Evolutionary conservation across 1,140 invertebrate genomes (phyloP).

Genomic region (Bombus impatiens): DNA sequence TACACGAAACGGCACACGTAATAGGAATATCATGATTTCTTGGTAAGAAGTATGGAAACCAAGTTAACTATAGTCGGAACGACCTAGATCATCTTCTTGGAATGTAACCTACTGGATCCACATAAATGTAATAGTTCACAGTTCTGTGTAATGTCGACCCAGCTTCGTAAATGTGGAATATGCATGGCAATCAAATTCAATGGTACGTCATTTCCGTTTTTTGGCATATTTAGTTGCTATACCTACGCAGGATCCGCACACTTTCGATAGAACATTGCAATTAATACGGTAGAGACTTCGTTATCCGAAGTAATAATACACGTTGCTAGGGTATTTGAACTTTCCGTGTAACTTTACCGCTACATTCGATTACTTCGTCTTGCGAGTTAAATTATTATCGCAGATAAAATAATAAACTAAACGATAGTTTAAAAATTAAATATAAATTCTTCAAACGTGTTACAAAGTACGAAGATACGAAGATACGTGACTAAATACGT

Average conservation of each 20-base stretch:
- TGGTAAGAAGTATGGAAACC: conserved; percentile 53
- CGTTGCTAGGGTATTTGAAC: no score
- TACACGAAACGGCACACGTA: conserved; percentile 3
- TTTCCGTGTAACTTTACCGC: no score
- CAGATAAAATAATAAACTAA: no score
- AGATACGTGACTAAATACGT: no score
- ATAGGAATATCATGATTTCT: conserved; percentile 51
- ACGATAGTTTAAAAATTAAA: no score
- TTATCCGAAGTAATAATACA: no score
- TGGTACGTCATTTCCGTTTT: not conserved
- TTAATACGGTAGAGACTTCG: no score
- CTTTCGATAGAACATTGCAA: not conserved
- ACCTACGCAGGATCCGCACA: no score
- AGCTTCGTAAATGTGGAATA: not conserved
- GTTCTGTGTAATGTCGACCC: not conserved
- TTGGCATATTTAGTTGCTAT: not conserved
- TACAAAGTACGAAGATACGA: no score
- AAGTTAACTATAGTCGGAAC: conserved; percentile 48
- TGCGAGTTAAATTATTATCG: no score
- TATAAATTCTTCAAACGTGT: no score
- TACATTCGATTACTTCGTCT: no score
- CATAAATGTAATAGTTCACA: conserved; percentile 20
- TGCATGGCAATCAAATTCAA: not conserved
- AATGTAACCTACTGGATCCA: conserved; percentile 59
- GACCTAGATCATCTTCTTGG: conserved; percentile 64